phyloP scores from a whole-genome alignment of 2,888 invertebrate genomes.

The Epistrophe grossulariae region DNA sequence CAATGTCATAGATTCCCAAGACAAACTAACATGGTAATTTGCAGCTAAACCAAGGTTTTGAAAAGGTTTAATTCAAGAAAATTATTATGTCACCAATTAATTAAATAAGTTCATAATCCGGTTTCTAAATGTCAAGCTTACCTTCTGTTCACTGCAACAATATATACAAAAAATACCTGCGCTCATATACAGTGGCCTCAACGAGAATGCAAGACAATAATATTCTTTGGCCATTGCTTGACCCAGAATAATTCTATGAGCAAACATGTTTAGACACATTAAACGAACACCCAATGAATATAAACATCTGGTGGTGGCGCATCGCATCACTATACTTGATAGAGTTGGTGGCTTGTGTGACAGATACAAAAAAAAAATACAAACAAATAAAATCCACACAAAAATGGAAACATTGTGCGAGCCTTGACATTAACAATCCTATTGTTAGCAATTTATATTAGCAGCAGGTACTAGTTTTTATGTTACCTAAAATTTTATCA shows the following conservation, averaged over 20 bases:
- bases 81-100: conserved; percentile 39
- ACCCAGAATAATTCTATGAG: conserved; percentile 39
- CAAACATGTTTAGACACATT: conserved; percentile 42
- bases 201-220: conserved; percentile 34
- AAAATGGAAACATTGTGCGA: conserved; percentile 27
- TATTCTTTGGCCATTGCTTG: conserved; percentile 35
- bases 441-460: conserved; percentile 16
- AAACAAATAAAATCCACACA: conserved; percentile 24
- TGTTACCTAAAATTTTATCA: not conserved
- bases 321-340: not conserved
- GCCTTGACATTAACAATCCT: conserved; percentile 44
- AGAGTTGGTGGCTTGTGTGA: conserved; percentile 25
- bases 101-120: conserved; percentile 48
- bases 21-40: not conserved
- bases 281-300: conserved; percentile 41
- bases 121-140: conserved; percentile 44
- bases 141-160: conserved; percentile 9
- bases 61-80: conserved; percentile 23
- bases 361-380: conserved; percentile 7
- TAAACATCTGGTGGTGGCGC: conserved; percentile 37
- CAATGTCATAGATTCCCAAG: not conserved
- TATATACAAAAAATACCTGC: not conserved
- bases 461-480: conserved; percentile 28
- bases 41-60: not conserved
- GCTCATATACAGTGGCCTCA: conserved; percentile 11